Evolutionary conservation across 2,797 vertebrate genomes (phyloP), one percentile per base, ranked within the genome.

Genomic region (Salarias fasciatus): DNA sequence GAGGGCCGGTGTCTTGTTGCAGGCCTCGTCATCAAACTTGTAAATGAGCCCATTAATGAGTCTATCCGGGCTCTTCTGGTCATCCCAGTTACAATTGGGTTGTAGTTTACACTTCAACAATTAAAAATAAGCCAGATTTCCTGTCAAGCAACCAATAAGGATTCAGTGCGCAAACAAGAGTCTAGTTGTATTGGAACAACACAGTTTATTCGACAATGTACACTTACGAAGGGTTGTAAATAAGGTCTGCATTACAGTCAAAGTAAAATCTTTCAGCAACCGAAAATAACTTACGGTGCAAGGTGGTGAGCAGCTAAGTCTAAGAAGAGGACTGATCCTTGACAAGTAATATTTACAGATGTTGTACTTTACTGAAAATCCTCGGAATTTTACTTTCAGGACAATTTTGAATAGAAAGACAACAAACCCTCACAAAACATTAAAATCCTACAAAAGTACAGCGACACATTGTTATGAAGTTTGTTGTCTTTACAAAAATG

Each of bases 151-250:
- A 24, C 18, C 18, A 24, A 24, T n/a, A n/a, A n/a, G n/a, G n/a
- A n/a, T n/a, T n/a, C n/a, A n/a, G n/a, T n/a, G n/a, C n/a, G n/a
- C n/a, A n/a, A n/a, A n/a, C n/a, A 24, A 24, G 18, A 24, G 18
- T 24, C 18, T 3, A 18, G 18, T 92, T 93, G 92, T 91, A 90
- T 92, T 87, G 90, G 90, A 94, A 87, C 78, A 80, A 85, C 80
- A 86, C 80, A 65, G 77, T 81, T 86, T 58, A 69, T 58, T 82
- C 77, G 88, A 88, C 78, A 86, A 72, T 80, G 72, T 79, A 81
- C 78, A 79, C 52, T 72, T 63, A 82, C 53, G 83, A 72, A 75
- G 62, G 66, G 40, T 48, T 72, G 74, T 67, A 80, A 77, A 80
- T 60, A 49, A 43, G 51, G 64, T 70, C 61, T 73, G 75, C 37